Base-by-base conservation (phyloP, 2,113 vertebrate species). In the Polyodon spathula region DNA sequence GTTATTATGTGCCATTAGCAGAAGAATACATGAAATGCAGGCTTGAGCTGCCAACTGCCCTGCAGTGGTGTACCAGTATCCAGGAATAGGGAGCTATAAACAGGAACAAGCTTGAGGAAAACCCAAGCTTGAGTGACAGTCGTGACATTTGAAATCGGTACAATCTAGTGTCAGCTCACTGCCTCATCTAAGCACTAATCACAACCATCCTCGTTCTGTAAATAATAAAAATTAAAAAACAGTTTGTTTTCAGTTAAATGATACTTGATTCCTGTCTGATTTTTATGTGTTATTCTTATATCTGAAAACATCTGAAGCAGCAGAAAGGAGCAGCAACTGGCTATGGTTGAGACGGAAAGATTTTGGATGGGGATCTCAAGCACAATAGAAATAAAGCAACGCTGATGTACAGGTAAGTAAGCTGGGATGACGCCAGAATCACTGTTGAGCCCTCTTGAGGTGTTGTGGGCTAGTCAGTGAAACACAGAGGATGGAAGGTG, bases 81-180 rank as follows among this genome's bases (percentile, higher is more conserved):
- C 41, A 76, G 75, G 73, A 73, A 72, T 68, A 60, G 66, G 67
- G 64, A 66, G 44, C 60, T 63, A 73, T 80, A 81, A 82, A 82
- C 77, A 78, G 73, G 67, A 81, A 74, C 48, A 73, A 69, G 69
- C 66, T 68, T 41, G 65, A 63, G 68, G 66, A 71, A 50, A 67
- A 77, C 72, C 69, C 72, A 68, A 66, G 65, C 73, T 66, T 75
- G 51, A 69, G 71, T 15, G 51, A 66, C 66, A 14, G 70, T 43
- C 60, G 61, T 65, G 71, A 72, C 71, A 62, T 78, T 73, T 64
- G 51, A 77, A 80, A 68, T 76, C 64, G 64, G 48, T 6, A 11
- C 48, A 64, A 63, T 62, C 54, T 57, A 58, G 56, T 67, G 73
- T 75, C 72, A 68, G 62, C 60, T 50, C 59, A 43, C 48, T 50